These are phyloP conservation scores for Lithophane semibrunnea DNA, from an alignment of 2,888 invertebrate genomes.

Conservation along the genomic window DNA sequence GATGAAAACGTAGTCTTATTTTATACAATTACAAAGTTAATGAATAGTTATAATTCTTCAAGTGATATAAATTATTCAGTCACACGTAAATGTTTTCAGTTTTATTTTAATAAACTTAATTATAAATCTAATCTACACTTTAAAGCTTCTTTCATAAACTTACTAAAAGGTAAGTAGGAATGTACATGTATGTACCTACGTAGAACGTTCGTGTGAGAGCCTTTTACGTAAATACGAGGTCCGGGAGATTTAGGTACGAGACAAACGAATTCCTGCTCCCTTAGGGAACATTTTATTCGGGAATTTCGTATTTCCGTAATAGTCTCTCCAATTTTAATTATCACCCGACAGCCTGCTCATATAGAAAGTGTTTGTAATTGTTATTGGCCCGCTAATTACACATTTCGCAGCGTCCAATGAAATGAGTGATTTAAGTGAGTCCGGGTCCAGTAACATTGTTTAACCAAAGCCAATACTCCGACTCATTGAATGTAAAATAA, in stretches of 20 bases:
- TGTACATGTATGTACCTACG: constrained; percentile 64
- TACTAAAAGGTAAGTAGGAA: constrained; percentile 77
- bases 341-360: constrained; percentile 41
- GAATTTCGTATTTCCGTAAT: constrained; percentile 46
- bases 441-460: constrained; percentile 6
- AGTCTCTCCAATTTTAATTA: constrained; percentile 50
- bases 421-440: constrained; percentile 18
- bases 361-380: constrained; percentile 46
- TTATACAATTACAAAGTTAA: constrained; percentile 63
- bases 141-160: constrained; percentile 87
- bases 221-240: constrained; percentile 47
- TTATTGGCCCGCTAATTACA: constrained; percentile 24
- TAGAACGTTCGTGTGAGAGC: constrained; percentile 37
- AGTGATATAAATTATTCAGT: constrained; percentile 75
- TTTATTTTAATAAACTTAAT: constrained; percentile 69
- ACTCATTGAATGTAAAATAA: constrained; percentile 35
- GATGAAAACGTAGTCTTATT: constrained; percentile 30
- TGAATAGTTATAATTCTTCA: constrained; percentile 64
- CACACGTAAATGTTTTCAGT: constrained; percentile 73
- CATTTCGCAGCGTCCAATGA: constrained; percentile 16
- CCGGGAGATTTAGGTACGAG: constrained; percentile 13
- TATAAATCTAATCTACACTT: constrained; percentile 78
- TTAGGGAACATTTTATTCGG: constrained; percentile 24
- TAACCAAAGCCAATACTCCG: neutral
- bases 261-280: constrained; percentile 41